Base-by-base conservation (phyloP, 2,888 invertebrate species). In the Ennomos erosarius region DNA sequence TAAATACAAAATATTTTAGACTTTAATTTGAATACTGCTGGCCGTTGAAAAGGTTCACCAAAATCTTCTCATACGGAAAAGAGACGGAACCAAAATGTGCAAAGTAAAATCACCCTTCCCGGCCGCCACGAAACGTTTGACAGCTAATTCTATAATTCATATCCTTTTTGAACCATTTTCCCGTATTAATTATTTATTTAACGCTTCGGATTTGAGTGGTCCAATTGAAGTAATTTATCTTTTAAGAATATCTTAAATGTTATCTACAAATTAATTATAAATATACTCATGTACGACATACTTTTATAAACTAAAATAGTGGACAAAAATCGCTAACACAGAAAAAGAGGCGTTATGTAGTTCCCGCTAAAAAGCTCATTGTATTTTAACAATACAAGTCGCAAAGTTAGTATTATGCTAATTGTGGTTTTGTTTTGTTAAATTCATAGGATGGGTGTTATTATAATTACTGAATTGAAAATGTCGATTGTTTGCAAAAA, bases 381-480 rank as follows among this genome's bases (percentile, higher is more conserved):
- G 68, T 60, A 35, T 11, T 54, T 55, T 40, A 63, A 76, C 75
- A 78, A 84, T 79, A 64, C 64, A 68, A 69, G 64, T 71, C 71
- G 71, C 73, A 86, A 26, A 85, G 76, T 82, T 84, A 79, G 84
- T 78, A 85, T 89, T 91, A 91, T 87, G 91, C 91, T 91, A 92
- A 92, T 92, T 92, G 92, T 91, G 92, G 92, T 92, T 91, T 87
- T 86, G 85, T 88, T 90, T 91, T 89, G 89, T 90, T 88, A 74
- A 68, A 67, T 65, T 64, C 50, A 70, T 78, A 83, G 78, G 73
- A 26, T 84, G 80, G 88, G 90, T 75, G 87, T 80, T 59, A 58
- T 61, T 70, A 69, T 69, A 68, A 62, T 67, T 66, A 61, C 65
- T 68, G 76, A 69, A 81, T 80, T 80, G 65, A 49, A 76, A 76